phyloP scores from a whole-genome alignment of 2,888 invertebrate species.

The Leucozona laternaria region DNA sequence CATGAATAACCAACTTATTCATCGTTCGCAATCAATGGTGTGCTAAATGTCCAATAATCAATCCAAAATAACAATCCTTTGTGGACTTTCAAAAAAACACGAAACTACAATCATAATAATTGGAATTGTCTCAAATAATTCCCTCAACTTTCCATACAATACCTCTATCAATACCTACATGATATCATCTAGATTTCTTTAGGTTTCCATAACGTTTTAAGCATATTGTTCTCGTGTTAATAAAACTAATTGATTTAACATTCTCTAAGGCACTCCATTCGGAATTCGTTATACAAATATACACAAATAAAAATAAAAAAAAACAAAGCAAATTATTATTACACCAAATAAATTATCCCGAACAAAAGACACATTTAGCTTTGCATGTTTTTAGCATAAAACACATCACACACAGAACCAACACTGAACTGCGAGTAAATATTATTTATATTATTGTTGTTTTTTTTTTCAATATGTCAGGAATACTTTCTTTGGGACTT shows the following conservation, averaged over 20 bases:
- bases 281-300: constrained; percentile 42
- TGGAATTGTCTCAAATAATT: not conserved
- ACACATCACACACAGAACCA: constrained; percentile 37
- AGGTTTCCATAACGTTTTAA: constrained; percentile 49
- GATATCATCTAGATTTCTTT: constrained; percentile 56
- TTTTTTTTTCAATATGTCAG: constrained; percentile 4
- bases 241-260: constrained; percentile 74
- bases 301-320: too few relatives aligned
- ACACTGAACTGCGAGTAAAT: constrained; percentile 44
- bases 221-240: constrained; percentile 53
- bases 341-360: constrained; percentile 71
- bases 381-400: constrained; percentile 67
- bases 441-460: constrained; percentile 36
- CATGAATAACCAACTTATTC: too few relatives aligned
- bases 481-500: not conserved
- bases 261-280: constrained; percentile 32
- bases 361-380: constrained; percentile 71
- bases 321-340: constrained; percentile 68
- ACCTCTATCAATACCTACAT: not conserved
- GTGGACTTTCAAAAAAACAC: too few relatives aligned
- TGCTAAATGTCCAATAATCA: not conserved
- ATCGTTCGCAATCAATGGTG: not conserved
- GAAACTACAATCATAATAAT: not conserved
- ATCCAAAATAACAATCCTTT: not conserved
- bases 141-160: not conserved